Conservation (phyloP, 2,888 invertebrate genomes). For the Heliconius cydno region DNA sequence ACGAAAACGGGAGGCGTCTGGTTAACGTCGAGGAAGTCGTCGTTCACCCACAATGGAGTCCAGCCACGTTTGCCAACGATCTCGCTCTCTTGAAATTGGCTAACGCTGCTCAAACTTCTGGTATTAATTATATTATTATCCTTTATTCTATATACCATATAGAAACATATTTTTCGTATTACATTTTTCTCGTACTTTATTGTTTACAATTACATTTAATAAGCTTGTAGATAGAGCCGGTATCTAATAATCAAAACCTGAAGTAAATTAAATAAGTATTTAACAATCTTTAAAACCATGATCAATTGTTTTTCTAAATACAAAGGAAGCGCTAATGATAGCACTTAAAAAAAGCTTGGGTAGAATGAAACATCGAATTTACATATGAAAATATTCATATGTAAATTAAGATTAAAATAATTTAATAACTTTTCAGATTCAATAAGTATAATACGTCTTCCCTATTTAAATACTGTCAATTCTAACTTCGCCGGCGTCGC, state of each 20-base stretch:
- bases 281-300: too few relatives aligned
- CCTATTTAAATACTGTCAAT: constrained; percentile 63
- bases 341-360: too few relatives aligned
- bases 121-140: constrained; percentile 50
- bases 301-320: too few relatives aligned
- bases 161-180: background rate
- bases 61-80: constrained; percentile 64
- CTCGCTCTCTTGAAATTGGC: constrained; percentile 70
- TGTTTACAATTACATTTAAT: background rate
- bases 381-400: too few relatives aligned
- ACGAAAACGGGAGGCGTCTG: constrained; percentile 75
- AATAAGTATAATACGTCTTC: constrained; percentile 65
- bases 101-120: constrained; percentile 68
- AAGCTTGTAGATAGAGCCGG: too few relatives aligned
- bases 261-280: too few relatives aligned
- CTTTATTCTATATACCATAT: background rate
- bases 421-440: constrained; percentile 58
- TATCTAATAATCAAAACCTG: too few relatives aligned
- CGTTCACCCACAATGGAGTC: constrained; percentile 61
- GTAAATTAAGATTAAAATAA: too few relatives aligned
- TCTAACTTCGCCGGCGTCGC: constrained; percentile 71
- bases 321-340: too few relatives aligned
- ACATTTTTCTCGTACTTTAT: background rate
- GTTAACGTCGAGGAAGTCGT: constrained; percentile 69
- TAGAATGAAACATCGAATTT: too few relatives aligned